Evolutionary conservation across 2,888 invertebrate species (phyloP), one percentile per base, ranked within the genome.

Genomic region (Emesis furor): DNA sequence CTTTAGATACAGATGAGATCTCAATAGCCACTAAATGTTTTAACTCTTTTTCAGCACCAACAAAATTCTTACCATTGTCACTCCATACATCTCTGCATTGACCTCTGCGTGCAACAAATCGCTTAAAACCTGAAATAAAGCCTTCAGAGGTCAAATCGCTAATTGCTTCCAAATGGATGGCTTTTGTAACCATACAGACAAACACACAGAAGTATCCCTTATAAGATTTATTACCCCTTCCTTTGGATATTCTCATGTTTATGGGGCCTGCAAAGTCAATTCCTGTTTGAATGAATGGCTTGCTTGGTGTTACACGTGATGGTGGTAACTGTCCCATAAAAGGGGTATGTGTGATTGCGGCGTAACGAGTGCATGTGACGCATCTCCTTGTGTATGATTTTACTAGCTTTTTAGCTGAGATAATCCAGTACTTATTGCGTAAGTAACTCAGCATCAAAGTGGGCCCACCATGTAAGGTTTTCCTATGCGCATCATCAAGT

Each of bases 21-120:
- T 79, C 68, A 5, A 12, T 10, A 0, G 72, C 12, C 1, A 77
- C 71, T 30, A 89, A 59, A 0, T 59, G 17, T 39, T 76, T 69
- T 32, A 88, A 65, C 24, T 87, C 85, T 67, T 73, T 74, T 1
- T 75, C 68, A 51, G 86, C 86, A 6, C 88, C 88, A 1, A 88
- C 82, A 37, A 90, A 90, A 7, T 79, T 90, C 0, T 87, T 87
- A 1, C 85, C 88, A 55, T 91, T 90, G 68, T 91, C 89, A 51
- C 89, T 90, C 82, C 83, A 88, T 1, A 89, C 1, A 0, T 89
- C 84, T 7, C 32, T 65, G 32, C 83, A 85, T 35, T 79, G 82
- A n/a, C 89, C 90, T 69, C 89, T 78, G 14, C 89, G 65, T 1
- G 89, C 65, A 0, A 84, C 79, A 72, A 90, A 89, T 0, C 89